These are phyloP conservation scores for Etheostoma perlongum DNA, from an alignment of 2,797 vertebrate genomes.

Conservation along the genomic window DNA sequence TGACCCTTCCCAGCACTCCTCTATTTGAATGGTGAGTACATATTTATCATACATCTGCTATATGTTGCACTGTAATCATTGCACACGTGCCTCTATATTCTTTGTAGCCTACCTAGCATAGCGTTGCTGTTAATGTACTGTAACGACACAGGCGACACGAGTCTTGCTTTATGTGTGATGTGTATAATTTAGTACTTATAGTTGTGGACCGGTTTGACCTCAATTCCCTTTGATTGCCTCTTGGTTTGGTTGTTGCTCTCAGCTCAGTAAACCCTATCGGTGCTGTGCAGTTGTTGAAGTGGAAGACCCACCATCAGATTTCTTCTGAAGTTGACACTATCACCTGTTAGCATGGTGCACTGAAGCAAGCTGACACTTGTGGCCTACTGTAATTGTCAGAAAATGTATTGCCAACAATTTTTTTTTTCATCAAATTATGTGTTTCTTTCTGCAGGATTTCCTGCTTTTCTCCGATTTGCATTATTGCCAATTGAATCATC, in stretches of 20 bases:
- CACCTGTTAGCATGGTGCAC: not conserved
- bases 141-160: not conserved
- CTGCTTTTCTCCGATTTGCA: not conserved
- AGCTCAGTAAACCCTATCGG: not conserved
- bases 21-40: not conserved
- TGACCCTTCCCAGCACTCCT: not conserved
- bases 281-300: not conserved
- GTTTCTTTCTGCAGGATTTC: not conserved
- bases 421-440: not conserved
- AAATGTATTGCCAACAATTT: not conserved
- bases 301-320: not conserved
- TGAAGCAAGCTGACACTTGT: not conserved
- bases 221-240: not conserved
- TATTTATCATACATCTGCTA: not conserved
- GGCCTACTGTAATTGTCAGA: not conserved
- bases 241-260: conserved; percentile 1
- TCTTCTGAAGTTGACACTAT: not conserved
- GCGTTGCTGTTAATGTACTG: not conserved
- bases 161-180: not conserved
- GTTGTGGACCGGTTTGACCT: not conserved
- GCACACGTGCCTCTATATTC: not conserved
- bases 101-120: not conserved
- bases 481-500: not conserved
- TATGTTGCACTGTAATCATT: not conserved
- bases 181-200: not conserved